These are phyloP conservation scores for Coptodon bakossiorum DNA, from an alignment of 2,113 vertebrate species.

Conservation along the genomic window DNA sequence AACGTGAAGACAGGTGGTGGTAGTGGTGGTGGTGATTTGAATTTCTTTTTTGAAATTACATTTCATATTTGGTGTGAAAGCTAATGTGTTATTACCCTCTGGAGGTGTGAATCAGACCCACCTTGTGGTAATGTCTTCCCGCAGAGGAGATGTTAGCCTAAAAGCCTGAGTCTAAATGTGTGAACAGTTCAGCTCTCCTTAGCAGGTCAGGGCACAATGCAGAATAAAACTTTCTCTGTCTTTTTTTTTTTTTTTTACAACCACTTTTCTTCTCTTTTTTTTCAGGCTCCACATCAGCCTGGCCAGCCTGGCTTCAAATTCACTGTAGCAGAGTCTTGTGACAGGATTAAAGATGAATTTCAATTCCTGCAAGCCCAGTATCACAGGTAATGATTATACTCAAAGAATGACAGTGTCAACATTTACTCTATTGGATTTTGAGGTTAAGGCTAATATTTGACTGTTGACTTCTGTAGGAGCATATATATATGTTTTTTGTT, in stretches of 20 bases:
- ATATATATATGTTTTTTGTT: not conserved
- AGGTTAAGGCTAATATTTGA: not conserved
- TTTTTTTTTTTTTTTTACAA: not conserved
- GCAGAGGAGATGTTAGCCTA: slow-evolving; percentile 1
- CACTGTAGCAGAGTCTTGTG: slow-evolving; percentile 91
- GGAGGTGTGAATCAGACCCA: slow-evolving; percentile 31
- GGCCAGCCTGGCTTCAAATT: slow-evolving; percentile 95
- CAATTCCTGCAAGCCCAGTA: slow-evolving; percentile 94
- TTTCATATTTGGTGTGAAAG: slow-evolving; percentile 18
- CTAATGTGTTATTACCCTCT: slow-evolving; percentile 23
- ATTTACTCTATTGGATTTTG: not conserved
- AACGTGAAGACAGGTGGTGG: slow-evolving; percentile 24
- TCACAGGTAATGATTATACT: slow-evolving; percentile 80
- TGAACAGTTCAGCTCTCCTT: not conserved
- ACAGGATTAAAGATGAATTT: slow-evolving; percentile 94
- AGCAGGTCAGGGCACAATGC: not conserved
- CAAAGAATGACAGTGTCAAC: not conserved
- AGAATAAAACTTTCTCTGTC: not conserved
- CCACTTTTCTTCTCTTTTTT: not conserved
- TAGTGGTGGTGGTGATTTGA: not conserved
- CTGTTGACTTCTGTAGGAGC: not conserved
- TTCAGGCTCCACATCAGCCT: slow-evolving; percentile 88
- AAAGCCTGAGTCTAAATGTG: not conserved
- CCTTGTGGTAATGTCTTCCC: slow-evolving; percentile 10
- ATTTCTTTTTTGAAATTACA: not conserved